Conservation (phyloP, 2,113 vertebrate genomes). For the Elephas maximus region DNA sequence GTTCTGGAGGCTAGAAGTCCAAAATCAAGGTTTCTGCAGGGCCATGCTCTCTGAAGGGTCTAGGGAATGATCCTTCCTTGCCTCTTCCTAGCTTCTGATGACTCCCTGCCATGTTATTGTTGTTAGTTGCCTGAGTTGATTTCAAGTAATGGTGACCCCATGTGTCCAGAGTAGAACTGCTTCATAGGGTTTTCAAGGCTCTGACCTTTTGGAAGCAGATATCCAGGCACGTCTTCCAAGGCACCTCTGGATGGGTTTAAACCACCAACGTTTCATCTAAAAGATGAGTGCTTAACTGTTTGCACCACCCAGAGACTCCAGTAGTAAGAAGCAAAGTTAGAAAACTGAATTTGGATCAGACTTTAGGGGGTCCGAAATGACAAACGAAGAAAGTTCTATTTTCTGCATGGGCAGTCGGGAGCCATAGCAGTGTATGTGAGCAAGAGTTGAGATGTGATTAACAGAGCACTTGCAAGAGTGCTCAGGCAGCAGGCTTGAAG, state of each 20-base stretch:
- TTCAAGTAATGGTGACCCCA: neutral
- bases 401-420: neutral
- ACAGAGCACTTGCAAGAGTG: neutral
- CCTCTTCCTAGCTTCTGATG: too few species aligned
- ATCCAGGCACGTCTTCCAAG: neutral
- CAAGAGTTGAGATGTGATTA: neutral
- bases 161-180: neutral
- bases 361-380: neutral
- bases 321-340: neutral
- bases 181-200: neutral
- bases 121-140: neutral
- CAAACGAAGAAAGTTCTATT: neutral
- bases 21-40: too few species aligned
- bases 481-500: neutral
- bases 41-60: too few species aligned
- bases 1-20: too few species aligned
- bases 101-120: neutral
- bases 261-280: neutral
- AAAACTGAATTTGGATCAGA: slow-evolving; percentile 6
- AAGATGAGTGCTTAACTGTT: neutral
- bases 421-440: neutral
- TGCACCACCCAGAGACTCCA: neutral
- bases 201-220: neutral
- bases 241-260: neutral
- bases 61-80: too few species aligned